Evolutionary conservation across 2,888 invertebrate species (phyloP), one percentile per base, ranked within the genome.

Genomic region (Apamea anceps): DNA sequence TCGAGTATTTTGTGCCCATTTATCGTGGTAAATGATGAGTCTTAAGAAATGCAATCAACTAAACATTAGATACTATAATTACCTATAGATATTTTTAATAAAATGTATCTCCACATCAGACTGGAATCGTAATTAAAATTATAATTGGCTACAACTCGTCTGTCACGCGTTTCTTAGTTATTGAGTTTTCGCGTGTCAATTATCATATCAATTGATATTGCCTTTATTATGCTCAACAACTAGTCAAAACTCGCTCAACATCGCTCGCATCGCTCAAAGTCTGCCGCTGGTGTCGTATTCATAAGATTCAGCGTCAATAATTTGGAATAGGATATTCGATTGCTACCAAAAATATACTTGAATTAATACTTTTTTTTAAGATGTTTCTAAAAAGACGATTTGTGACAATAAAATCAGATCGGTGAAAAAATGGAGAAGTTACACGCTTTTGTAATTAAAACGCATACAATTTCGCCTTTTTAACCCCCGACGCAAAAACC

Each of bases 151-250:
- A n/a, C 32, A 75, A 37, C 71, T 62, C 1, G n/a, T 62, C 15
- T 15, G 8, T 51, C 45, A 71, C n/a, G n/a, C n/a, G 28, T 18
- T 37, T 57, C 18, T 25, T 25, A 63, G 18, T 28, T 15, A 62
- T 51, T 48, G 28, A 37, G 18, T 13, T 62, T 37, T 79, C 10
- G 48, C 48, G 82, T 74, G 82, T 42, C 65, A 21, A 37, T 37
- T 48, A 54, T 63, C 5, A 32, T 80, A 48, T 32, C 21, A 57
- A 48, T 77, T 45, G 12, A 0, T 0, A 57, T 65, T 45, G 18
- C 0, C 0, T 60, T 79, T 48, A 51, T 3, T 79, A 51, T 8
- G 54, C 54, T 54, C 54, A 8, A 54, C 54, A 8, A 54, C 54
- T 5, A n/a, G 15, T 62, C 25, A 21, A 6, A 51, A 62, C 28